Base-by-base conservation (phyloP, 2,888 invertebrate genomes). In the Pardosa pseudoannulata region DNA sequence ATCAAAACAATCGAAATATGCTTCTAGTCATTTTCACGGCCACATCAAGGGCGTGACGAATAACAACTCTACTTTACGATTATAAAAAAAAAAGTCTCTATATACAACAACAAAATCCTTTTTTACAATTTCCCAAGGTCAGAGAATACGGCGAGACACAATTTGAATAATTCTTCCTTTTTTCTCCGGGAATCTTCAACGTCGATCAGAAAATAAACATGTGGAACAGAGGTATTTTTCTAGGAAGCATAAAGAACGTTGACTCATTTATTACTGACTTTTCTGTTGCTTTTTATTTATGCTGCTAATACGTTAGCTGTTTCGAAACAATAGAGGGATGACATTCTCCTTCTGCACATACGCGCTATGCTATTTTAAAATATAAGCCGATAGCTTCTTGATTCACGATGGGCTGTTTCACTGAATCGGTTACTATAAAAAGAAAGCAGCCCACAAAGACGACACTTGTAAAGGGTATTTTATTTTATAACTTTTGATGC, bases 11-110 rank as follows among this genome's bases (percentile, higher is more conserved):
- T 56, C 23, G 56, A 19, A 23, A 19, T 16, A 7, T 56, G 1
- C 56, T 6, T 23, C 19, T 23, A 56, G 23, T 23, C 23, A 56
- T 56, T 56, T 56, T 56, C 56, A 56, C 56, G 56, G 56, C 56
- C 56, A 11, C 56, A 56, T 1, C 23, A 56, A 23, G 56, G 56
- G 56, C 56, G 56, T 56, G 56, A 56, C 56, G 56, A 56, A 56
- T 2, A 56, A 56, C 56, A 56, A 56, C 23, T 1, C 16, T 16
- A 6, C 16, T 56, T 56, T 6, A 3, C 5, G 19, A 16, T 56
- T 36, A 7, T 5, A 36, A 36, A n/a, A 13, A 46, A 46, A 46
- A 46, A 46, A 2, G 16, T 46, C 16, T 2, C 5, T 5, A 56
- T 16, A 6, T 23, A 56, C 56, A 16, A 56, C 56, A 56, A 56